These are phyloP conservation scores for Leptodirus hochenwartii DNA, from an alignment of 2,888 invertebrate species.

Conservation along the genomic window DNA sequence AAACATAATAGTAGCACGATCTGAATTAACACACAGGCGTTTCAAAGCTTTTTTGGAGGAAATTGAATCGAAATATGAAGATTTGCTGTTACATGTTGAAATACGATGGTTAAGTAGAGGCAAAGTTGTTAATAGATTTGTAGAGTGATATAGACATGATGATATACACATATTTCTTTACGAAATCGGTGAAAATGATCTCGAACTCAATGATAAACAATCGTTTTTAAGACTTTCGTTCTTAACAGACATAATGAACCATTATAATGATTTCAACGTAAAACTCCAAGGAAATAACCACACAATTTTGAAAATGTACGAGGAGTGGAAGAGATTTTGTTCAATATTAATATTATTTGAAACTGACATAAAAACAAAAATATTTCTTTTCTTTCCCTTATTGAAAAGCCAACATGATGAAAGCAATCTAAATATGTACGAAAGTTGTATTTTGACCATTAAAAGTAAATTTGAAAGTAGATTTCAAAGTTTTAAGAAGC, in stretches of 20 bases:
- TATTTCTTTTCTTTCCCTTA: constrained; percentile 10
- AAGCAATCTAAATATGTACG: constrained; percentile 8
- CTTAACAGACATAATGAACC: constrained; percentile 8
- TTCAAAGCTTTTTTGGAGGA: constrained; percentile 15
- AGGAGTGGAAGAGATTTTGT: constrained; percentile 13
- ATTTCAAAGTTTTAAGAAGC: constrained; percentile 9
- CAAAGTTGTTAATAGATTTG: constrained; percentile 16
- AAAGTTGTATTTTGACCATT: constrained; percentile 7
- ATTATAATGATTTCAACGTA: constrained; percentile 11
- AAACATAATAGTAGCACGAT: constrained; percentile 14
- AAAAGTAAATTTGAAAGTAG: constrained; percentile 9
- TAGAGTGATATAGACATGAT: constrained; percentile 15
- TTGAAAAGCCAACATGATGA: constrained; percentile 12
- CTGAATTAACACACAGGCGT: constrained; percentile 14
- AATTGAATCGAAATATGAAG: constrained; percentile 15
- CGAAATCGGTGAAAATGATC: constrained; percentile 13
- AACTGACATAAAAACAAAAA: constrained; percentile 14
- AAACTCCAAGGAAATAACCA: constrained; percentile 14
- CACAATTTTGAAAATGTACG: constrained; percentile 14
- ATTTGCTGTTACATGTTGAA: constrained; percentile 14
- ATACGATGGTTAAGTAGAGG: constrained; percentile 14
- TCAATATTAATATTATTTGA: constrained; percentile 13
- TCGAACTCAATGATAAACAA: constrained; percentile 11
- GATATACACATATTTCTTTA: constrained; percentile 13
- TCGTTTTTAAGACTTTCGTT: constrained; percentile 10